Evolutionary conservation across 2,113 vertebrate species (phyloP), one percentile per base, ranked within the genome.

Genomic region (Pyxicephalus adspersus): DNA sequence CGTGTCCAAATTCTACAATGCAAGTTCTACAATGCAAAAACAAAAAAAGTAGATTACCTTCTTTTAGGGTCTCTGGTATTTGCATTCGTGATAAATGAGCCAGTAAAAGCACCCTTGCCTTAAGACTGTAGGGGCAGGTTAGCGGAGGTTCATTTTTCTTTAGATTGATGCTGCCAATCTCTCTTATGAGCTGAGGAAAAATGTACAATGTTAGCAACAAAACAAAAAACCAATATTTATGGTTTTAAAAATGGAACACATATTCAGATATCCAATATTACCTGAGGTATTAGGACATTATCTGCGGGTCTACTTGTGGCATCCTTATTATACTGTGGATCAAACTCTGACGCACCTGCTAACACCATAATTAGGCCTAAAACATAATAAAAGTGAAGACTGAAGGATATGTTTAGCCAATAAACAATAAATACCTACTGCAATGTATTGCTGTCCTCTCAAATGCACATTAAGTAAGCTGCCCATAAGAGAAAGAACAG

Each of bases 71-170:
- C 79, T 99, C 96, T 1, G 96, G 96, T 83, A 99, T 93, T 19
- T 96, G 96, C 95, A 98, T 97, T 74, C 98, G 92, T 64, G 96
- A 93, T 83, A 99, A 94, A 83, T 99, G 96, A 80, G 94, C 91
- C 1, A 98, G 89, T 77, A 99, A 87, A 45, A 99, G 92, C 66
- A 99, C 98, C 83, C 97, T 95, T 82, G 98, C 95, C 89, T 99
- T 99, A 84, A 99, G 85, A 83, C 98, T 99, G 89, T 99, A 99
- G 0, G 98, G 97, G 83, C 96, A 99, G 85, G 97, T 99, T 86
- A 99, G 96, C 0, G 98, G 98, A 90, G 96, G 95, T 83, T 99
- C 98, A 83, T 99, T 99, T 93, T 99, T 99, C 94, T 99, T 99
- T 83, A 98, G 91, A 54, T 98, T 98, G 89, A 99, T 98, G 87